phyloP scores from a whole-genome alignment of 2,888 invertebrate species.

The Nephrocerus scutellatus region DNA sequence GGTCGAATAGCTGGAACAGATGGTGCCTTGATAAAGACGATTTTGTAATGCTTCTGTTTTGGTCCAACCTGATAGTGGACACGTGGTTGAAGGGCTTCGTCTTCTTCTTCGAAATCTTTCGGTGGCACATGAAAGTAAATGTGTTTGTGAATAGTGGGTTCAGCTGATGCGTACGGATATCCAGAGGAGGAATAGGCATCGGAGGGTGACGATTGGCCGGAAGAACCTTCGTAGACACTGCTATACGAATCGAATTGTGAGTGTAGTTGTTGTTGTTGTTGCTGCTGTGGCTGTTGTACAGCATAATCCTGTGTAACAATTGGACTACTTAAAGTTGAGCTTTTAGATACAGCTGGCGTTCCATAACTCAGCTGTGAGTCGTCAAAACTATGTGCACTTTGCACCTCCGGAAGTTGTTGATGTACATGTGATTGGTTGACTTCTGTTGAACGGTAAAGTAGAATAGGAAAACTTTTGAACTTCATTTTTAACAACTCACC shows the following conservation, averaged over 20 bases:
- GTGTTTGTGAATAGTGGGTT: slow-evolving; percentile 40
- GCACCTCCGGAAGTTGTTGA: slow-evolving; percentile 35
- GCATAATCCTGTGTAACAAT: slow-evolving; percentile 17
- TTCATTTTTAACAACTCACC: slow-evolving; percentile 30
- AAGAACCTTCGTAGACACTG: too few relatives aligned
- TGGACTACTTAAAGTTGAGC: slow-evolving; percentile 19
- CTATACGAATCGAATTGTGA: too few relatives aligned
- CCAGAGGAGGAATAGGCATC: too few relatives aligned
- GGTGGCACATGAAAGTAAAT: slow-evolving; percentile 46
- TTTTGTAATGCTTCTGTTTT: slow-evolving; percentile 82
- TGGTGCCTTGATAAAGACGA: slow-evolving; percentile 87
- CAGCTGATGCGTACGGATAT: slow-evolving; percentile 33
- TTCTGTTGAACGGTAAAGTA: slow-evolving; percentile 20
- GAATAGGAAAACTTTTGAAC: not conserved
- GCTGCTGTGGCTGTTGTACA: slow-evolving; percentile 12
- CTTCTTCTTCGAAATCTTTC: slow-evolving; percentile 40
- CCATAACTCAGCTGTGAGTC: slow-evolving; percentile 23
- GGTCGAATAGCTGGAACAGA: slow-evolving; percentile 69
- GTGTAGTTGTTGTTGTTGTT: slow-evolving; percentile 11
- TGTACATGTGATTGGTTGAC: slow-evolving; percentile 30
- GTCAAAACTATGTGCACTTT: slow-evolving; percentile 30
- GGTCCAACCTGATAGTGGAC: slow-evolving; percentile 48
- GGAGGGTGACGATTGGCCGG: too few relatives aligned
- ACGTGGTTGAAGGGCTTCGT: slow-evolving; percentile 36
- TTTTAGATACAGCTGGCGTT: slow-evolving; percentile 15